These are phyloP conservation scores for Enoplosus armatus DNA, from an alignment of 2,797 vertebrate genomes.

Conservation along the genomic window DNA sequence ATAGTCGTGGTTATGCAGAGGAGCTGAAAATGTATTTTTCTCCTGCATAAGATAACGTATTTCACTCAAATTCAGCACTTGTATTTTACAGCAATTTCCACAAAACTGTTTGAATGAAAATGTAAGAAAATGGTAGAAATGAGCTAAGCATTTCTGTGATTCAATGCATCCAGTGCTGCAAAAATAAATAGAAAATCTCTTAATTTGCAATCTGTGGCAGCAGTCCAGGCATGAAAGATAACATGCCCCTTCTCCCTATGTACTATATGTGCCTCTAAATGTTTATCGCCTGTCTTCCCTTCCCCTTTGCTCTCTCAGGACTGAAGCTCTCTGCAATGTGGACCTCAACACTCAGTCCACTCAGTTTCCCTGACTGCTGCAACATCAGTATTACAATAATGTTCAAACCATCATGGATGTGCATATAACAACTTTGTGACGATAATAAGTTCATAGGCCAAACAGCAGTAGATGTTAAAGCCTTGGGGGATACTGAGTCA, in stretches of 20 bases:
- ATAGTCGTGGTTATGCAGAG: not conserved
- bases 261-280: constrained; percentile 32
- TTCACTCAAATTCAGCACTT: not conserved
- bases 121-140: constrained; percentile 17
- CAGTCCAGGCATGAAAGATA: constrained; percentile 60
- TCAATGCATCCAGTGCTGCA: constrained; percentile 12
- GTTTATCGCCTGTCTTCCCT: constrained; percentile 28
- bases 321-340: constrained; percentile 3
- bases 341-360: constrained; percentile 24
- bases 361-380: constrained; percentile 17
- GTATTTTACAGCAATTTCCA: not conserved
- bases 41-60: not conserved
- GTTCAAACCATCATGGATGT: not conserved
- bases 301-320: constrained; percentile 34
- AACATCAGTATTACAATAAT: constrained; percentile 8
- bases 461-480: constrained; percentile 10
- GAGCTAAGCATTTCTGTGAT: not conserved
- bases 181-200: constrained; percentile 31
- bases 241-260: constrained; percentile 51
- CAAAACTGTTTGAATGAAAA: constrained; percentile 7
- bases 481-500: not conserved
- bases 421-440: constrained; percentile 22
- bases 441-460: constrained; percentile 8
- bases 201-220: constrained; percentile 47
- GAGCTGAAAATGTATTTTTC: not conserved